Conservation (phyloP, 2,113 vertebrate genomes). For the Platichthys flesus region DNA sequence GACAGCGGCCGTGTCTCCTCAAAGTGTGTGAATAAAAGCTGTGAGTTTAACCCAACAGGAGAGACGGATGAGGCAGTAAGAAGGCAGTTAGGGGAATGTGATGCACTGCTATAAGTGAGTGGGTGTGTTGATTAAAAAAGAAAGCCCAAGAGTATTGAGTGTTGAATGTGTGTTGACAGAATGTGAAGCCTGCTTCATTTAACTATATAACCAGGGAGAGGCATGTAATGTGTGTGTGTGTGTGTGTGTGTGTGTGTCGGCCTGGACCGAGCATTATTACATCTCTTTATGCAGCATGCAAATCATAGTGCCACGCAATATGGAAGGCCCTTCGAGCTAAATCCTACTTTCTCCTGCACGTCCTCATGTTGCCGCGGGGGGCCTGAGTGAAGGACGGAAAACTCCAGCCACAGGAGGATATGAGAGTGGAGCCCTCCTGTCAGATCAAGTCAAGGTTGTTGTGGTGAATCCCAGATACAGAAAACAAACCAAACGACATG, state of each 20-base stretch:
- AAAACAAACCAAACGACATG: constrained; percentile 29
- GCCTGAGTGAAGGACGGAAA: constrained; percentile 14
- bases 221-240: constrained; percentile 9
- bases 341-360: constrained; percentile 15
- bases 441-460: constrained; percentile 35
- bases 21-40: constrained; percentile 24
- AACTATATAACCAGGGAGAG: constrained; percentile 34
- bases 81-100: constrained; percentile 39
- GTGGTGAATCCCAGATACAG: constrained; percentile 7
- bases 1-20: constrained; percentile 7
- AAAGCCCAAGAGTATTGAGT: constrained; percentile 34
- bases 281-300: background rate
- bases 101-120: constrained; percentile 34
- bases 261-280: background rate
- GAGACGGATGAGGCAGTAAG: constrained; percentile 14
- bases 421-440: constrained; percentile 27
- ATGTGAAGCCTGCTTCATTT: constrained; percentile 49
- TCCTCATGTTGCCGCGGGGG: constrained; percentile 19
- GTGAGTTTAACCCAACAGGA: constrained; percentile 27
- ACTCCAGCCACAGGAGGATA: constrained; percentile 9
- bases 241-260: background rate
- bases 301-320: constrained; percentile 20
- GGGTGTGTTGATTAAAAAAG: constrained; percentile 55
- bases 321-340: constrained; percentile 32
- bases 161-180: constrained; percentile 41